Conservation (phyloP, 2,797 vertebrate species). For the Pangasius larnaudii region DNA sequence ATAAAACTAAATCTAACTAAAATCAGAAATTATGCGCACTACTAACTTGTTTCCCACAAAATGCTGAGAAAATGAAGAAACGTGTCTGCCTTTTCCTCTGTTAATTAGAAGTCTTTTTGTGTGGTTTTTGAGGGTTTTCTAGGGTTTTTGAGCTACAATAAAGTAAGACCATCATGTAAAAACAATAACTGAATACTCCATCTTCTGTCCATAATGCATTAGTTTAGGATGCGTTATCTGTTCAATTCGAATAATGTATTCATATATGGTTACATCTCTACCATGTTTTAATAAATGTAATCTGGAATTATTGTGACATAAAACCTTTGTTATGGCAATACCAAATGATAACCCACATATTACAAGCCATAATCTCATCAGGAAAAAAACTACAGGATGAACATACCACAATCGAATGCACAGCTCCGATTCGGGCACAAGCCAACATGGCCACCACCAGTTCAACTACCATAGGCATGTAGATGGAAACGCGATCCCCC, state of each 20-base stretch:
- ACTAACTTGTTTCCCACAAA: neutral
- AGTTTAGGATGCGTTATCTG: neutral
- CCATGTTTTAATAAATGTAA: neutral
- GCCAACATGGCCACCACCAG: constrained; percentile 95
- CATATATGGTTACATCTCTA: neutral
- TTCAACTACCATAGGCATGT: constrained; percentile 98
- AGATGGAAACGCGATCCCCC: constrained; percentile 92
- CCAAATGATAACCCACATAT: neutral
- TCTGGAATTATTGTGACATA: neutral
- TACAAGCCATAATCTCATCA: neutral
- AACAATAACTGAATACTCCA: neutral
- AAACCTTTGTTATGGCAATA: neutral
- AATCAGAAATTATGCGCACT: neutral
- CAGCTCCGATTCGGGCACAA: constrained; percentile 90
- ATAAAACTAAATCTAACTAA: neutral
- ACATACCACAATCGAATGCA: constrained; percentile 95
- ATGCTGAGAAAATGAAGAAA: neutral
- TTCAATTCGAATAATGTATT: neutral
- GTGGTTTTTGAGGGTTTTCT: neutral
- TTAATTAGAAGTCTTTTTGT: neutral
- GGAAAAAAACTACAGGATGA: neutral
- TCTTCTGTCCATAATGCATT: neutral
- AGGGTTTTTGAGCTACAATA: neutral
- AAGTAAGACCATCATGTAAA: neutral
- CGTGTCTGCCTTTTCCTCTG: neutral